Evolutionary conservation across 2,113 vertebrate species (phyloP).

Genomic region (Mohoua ochrocephala): DNA sequence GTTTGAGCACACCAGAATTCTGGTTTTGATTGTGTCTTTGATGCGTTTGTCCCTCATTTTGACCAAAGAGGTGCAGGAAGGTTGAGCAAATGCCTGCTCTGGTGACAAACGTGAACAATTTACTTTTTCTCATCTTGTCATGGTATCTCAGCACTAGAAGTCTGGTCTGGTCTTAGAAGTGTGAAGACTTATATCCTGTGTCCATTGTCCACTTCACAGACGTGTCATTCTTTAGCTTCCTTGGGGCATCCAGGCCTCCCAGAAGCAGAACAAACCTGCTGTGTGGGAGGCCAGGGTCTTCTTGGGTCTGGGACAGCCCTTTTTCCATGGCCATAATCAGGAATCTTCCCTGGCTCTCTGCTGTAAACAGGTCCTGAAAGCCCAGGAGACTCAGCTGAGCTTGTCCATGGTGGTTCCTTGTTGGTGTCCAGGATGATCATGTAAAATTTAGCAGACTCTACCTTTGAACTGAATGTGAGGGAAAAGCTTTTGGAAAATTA

Average conservation of each 20-base stretch:
- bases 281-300: background rate
- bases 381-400: background rate
- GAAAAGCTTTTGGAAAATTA: background rate
- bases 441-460: background rate
- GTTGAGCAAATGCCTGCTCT: background rate
- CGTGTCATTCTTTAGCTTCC: background rate
- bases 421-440: background rate
- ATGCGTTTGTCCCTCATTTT: background rate
- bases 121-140: background rate
- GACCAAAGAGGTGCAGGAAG: background rate
- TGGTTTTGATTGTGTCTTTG: background rate
- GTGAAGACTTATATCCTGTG: background rate
- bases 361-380: background rate
- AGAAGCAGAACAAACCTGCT: background rate
- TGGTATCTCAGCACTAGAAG: background rate
- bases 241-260: background rate
- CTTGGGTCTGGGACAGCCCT: background rate
- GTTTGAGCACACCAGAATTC: background rate
- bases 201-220: background rate
- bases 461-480: background rate
- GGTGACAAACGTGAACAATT: background rate
- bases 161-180: background rate
- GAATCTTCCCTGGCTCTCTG: background rate
- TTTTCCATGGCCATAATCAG: background rate
- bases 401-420: background rate